phyloP scores from a whole-genome alignment of 1,140 invertebrate species.

The Philopotamus ludificatus region DNA sequence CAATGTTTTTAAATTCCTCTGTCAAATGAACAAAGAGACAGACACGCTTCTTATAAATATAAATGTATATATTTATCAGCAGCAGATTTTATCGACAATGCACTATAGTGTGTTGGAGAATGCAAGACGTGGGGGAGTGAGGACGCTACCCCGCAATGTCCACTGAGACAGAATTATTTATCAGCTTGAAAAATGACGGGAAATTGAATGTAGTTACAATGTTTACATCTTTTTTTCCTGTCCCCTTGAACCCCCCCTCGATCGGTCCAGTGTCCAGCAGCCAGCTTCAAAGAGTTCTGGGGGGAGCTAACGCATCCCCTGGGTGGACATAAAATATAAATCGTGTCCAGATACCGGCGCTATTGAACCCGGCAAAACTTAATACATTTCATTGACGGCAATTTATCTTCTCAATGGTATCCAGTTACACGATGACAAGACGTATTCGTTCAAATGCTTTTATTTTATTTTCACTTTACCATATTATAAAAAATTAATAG shows the following conservation, averaged over 20 bases:
- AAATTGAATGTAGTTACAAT: slow-evolving; percentile 61
- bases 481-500: no score
- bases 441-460: no score
- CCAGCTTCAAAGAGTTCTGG: slow-evolving; percentile 58
- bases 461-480: no score
- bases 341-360: slow-evolving; percentile 46
- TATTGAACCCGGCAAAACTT: slow-evolving; percentile 29
- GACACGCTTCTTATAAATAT: no score
- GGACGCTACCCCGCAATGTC: slow-evolving; percentile 13
- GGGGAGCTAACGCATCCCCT: slow-evolving; percentile 57
- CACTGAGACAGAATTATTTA: slow-evolving; percentile 55
- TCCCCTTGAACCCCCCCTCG: slow-evolving; percentile 48
- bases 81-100: neutral
- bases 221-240: slow-evolving; percentile 59
- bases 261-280: slow-evolving; percentile 57
- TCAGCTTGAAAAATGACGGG: slow-evolving; percentile 60
- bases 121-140: slow-evolving; percentile 15
- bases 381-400: slow-evolving; percentile 26
- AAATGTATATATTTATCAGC: no score
- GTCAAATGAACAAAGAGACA: no score
- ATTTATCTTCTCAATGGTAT: slow-evolving; percentile 29
- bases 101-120: slow-evolving; percentile 24
- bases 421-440: neutral
- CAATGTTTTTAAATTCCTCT: no score
- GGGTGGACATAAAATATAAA: slow-evolving; percentile 57